Conservation (phyloP, 1,140 invertebrate genomes). For the Macrobrachium nipponense region DNA sequence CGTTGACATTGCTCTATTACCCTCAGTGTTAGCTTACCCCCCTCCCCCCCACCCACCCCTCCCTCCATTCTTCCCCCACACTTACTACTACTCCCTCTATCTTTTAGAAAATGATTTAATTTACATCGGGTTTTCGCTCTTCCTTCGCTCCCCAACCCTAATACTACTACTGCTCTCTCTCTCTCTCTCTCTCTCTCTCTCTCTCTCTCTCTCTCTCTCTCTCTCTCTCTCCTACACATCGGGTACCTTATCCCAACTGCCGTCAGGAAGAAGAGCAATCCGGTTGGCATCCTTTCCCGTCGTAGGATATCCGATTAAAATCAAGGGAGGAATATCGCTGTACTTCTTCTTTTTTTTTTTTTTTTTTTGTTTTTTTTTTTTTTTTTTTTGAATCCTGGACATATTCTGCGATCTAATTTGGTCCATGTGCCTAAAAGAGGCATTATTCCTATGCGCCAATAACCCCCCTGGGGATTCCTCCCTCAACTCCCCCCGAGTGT, state of each 20-base stretch:
- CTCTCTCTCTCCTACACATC: background rate
- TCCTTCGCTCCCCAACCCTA: background rate
- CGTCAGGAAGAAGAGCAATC: too few relatives aligned
- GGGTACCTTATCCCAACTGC: too few relatives aligned
- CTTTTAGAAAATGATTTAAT: slow-evolving; percentile 1
- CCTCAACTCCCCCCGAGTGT: too few relatives aligned
- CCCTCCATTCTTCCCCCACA: background rate
- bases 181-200: slow-evolving; percentile 19
- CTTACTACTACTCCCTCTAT: background rate
- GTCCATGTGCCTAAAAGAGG: too few relatives aligned
- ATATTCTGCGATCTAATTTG: too few relatives aligned
- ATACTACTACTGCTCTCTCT: too few relatives aligned
- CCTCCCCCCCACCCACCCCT: background rate
- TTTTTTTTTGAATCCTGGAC: too few relatives aligned
- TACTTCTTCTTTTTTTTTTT: too few relatives aligned
- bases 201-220: slow-evolving; percentile 19
- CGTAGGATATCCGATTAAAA: background rate
- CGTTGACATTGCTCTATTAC: slow-evolving; percentile 44
- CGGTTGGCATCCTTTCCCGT: background rate
- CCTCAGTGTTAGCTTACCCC: slow-evolving; percentile 41
- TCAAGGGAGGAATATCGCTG: background rate
- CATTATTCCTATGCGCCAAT: too few relatives aligned
- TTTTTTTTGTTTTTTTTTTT: too few relatives aligned
- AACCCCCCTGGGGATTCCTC: too few relatives aligned
- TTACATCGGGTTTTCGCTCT: background rate